These are phyloP conservation scores for Willisornis vidua DNA, from an alignment of 2,113 vertebrate genomes.

Conservation along the genomic window DNA sequence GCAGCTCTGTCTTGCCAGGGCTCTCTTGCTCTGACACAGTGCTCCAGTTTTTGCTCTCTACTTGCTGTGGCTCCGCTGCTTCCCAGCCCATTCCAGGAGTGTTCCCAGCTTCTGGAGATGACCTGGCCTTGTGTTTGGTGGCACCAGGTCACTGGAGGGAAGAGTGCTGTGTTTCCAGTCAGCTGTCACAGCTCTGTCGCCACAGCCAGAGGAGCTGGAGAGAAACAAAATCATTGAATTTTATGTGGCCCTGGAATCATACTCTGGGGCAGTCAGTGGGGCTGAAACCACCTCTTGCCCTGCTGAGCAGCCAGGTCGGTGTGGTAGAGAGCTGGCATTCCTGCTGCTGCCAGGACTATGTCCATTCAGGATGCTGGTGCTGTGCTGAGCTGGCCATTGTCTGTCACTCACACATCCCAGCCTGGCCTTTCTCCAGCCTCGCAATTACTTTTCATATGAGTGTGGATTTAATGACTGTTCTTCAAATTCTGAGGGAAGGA, in stretches of 20 bases:
- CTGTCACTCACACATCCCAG: neutral
- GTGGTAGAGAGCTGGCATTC: rapidly evolving
- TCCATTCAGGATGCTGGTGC: neutral
- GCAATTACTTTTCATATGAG: neutral
- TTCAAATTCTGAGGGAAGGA: neutral
- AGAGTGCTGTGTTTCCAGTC: neutral
- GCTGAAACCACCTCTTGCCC: neutral
- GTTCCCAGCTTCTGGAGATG: neutral
- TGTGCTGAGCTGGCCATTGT: rapidly evolving
- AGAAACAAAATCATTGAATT: neutral
- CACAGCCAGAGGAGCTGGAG: neutral
- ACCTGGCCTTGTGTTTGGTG: neutral
- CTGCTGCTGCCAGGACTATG: neutral
- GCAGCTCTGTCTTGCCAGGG: neutral
- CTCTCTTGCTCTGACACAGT: neutral
- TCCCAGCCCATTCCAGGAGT: neutral
- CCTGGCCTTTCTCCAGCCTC: neutral
- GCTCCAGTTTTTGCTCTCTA: neutral
- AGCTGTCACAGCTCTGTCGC: neutral
- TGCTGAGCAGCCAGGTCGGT: neutral
- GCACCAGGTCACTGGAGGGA: neutral
- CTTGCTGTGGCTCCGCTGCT: neutral
- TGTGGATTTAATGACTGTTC: neutral
- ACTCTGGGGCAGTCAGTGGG: neutral
- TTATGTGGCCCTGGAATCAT: neutral